These are phyloP conservation scores for Drosophila carrolli DNA, from an alignment of 1,140 invertebrate species.

Conservation along the genomic window DNA sequence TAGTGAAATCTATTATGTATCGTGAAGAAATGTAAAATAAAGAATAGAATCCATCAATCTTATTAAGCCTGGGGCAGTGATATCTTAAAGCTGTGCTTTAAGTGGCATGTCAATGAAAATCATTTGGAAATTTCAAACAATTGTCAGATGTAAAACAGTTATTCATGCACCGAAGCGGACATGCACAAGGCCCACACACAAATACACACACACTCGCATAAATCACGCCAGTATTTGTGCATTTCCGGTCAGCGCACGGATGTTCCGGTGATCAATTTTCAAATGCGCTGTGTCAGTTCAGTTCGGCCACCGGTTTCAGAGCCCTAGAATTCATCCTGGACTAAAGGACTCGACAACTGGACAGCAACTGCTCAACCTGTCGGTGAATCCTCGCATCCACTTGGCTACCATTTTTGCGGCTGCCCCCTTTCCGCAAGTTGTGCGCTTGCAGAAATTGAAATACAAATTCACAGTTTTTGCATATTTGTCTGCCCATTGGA, in stretches of 20 bases:
- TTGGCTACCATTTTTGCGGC: constrained; percentile 56
- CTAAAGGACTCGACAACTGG: constrained; percentile 9
- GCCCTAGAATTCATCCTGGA: constrained; percentile 6
- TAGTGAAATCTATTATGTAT: too few relatives aligned
- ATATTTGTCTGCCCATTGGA: constrained; percentile 54
- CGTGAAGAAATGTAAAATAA: not conserved
- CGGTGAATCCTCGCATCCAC: constrained; percentile 52
- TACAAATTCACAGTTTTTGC: constrained; percentile 77
- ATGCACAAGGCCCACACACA: constrained; percentile 23
- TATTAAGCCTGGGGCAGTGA: not conserved
- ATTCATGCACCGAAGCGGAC: constrained; percentile 32
- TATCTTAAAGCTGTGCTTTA: constrained; percentile 21
- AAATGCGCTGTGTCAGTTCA: constrained; percentile 77
- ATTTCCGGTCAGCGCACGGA: constrained; percentile 81
- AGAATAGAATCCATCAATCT: constrained; percentile 7
- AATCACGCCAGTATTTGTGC: constrained; percentile 71
- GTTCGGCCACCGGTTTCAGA: constrained; percentile 13
- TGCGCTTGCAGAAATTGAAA: constrained; percentile 59
- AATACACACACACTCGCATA: constrained; percentile 22
- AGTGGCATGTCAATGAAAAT: constrained; percentile 20
- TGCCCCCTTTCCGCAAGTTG: constrained; percentile 30
- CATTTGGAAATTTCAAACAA: constrained; percentile 48
- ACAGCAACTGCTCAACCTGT: constrained; percentile 63
- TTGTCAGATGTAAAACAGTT: constrained; percentile 64
- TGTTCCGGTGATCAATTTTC: constrained; percentile 83